phyloP scores from a whole-genome alignment of 2,888 invertebrate species.

The Callyntrura sp. region DNA sequence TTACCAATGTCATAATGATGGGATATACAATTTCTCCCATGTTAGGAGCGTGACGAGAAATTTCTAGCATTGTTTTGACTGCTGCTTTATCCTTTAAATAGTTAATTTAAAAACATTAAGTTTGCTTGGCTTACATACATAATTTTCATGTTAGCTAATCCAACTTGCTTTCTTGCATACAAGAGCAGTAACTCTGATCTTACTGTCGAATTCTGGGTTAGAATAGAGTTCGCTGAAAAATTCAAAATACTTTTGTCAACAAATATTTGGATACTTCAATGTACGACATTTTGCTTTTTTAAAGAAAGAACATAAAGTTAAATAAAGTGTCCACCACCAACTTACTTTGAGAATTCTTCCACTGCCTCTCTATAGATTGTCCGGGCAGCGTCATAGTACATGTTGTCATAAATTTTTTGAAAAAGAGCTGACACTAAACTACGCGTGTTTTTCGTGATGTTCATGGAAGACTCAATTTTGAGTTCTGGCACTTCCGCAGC shows the following conservation, averaged over 20 bases:
- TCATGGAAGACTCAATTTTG: constrained; percentile 96
- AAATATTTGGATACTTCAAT: too few relatives aligned
- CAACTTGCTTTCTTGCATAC: too few relatives aligned
- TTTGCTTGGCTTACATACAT: too few relatives aligned
- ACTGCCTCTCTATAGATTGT: constrained; percentile 91
- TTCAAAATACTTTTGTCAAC: too few relatives aligned
- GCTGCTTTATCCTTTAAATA: constrained; percentile 79
- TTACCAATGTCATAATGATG: constrained; percentile 89
- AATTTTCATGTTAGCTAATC: too few relatives aligned
- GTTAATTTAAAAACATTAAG: too few relatives aligned
- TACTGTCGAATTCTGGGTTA: constrained; percentile 95
- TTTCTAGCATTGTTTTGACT: constrained; percentile 80
- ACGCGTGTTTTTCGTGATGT: constrained; percentile 94
- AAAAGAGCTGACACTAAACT: constrained; percentile 97
- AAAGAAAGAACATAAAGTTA: too few relatives aligned
- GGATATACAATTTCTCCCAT: constrained; percentile 88
- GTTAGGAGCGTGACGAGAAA: constrained; percentile 80
- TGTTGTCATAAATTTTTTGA: constrained; percentile 96
- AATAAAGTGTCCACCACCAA: constrained; percentile 60
- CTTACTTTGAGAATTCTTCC: constrained; percentile 92
- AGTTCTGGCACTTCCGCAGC: constrained; percentile 97
- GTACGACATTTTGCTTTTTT: too few relatives aligned
- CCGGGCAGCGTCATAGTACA: constrained; percentile 95
- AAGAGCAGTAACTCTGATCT: constrained; percentile 93
- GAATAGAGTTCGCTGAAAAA: constrained; percentile 90